Evolutionary conservation across 2,113 vertebrate species (phyloP).

Genomic region (Empidonax traillii): DNA sequence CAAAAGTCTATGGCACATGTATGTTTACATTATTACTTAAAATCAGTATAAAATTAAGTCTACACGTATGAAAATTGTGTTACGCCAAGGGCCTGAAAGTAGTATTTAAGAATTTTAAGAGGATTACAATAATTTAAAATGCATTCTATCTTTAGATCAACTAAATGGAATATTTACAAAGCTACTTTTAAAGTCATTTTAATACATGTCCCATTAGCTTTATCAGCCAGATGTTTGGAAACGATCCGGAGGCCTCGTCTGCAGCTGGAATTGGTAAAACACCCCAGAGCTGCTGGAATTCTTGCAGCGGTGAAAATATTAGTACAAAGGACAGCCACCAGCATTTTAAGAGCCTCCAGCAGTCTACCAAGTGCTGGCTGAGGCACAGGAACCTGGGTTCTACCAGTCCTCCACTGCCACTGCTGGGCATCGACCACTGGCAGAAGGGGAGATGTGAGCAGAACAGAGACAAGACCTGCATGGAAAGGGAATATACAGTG

Average conservation of each 20-base stretch:
- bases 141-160: slow-evolving; percentile 27
- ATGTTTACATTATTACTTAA: slow-evolving; percentile 62
- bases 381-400: background rate
- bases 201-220: slow-evolving; percentile 12
- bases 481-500: background rate
- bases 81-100: slow-evolving; percentile 54
- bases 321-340: background rate
- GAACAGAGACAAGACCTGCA: background rate
- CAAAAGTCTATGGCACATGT: slow-evolving; percentile 74
- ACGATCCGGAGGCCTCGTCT: background rate
- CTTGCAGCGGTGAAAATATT: background rate
- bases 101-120: slow-evolving; percentile 41
- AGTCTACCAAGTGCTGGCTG: background rate
- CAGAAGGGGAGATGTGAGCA: background rate
- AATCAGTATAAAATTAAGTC: slow-evolving; percentile 67
- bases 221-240: background rate
- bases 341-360: background rate
- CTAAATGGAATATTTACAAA: slow-evolving; percentile 58
- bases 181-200: slow-evolving; percentile 19
- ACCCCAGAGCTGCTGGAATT: background rate
- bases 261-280: background rate
- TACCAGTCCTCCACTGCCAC: background rate
- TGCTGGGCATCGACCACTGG: fast-evolving
- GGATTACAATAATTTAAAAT: slow-evolving; percentile 60
- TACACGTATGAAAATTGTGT: slow-evolving; percentile 45